Evolutionary conservation across 2,113 vertebrate species (phyloP).

Genomic region (Axis porcinus): DNA sequence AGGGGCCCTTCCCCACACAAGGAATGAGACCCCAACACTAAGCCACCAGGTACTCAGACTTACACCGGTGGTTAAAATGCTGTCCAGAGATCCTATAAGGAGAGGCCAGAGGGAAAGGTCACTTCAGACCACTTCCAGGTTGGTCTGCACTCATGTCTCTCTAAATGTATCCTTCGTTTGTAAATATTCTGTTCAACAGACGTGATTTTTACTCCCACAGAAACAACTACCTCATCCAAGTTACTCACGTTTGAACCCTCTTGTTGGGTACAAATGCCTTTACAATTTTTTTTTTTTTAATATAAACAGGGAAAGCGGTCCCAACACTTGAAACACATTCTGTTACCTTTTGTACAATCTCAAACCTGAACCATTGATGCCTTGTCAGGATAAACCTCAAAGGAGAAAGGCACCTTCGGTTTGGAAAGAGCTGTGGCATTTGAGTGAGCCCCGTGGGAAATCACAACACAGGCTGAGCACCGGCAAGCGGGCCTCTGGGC

Average conservation of each 20-base stretch:
- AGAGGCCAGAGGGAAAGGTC: not conserved
- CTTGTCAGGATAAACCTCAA: not conserved
- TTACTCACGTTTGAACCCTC: fast-evolving
- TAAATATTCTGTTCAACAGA: not conserved
- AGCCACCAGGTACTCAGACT: fast-evolving
- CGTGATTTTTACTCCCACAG: not conserved
- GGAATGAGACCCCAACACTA: not conserved
- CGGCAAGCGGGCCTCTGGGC: not conserved
- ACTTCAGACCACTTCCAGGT: fast-evolving
- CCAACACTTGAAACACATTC: not conserved
- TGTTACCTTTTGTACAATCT: not conserved
- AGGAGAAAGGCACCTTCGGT: not conserved
- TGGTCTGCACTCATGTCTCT: no score
- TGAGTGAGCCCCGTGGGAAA: not conserved
- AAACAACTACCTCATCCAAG: not conserved
- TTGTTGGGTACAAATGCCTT: not conserved
- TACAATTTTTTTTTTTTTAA: not conserved
- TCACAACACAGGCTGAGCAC: no score
- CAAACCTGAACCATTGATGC: not conserved
- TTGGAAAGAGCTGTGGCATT: not conserved
- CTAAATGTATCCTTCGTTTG: not conserved
- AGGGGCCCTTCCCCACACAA: not conserved
- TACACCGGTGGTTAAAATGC: fast-evolving
- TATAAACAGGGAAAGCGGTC: not conserved
- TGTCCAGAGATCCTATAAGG: not conserved